Percentiles rank a stretch among this genome's conserved stretches.
phyloP scores from a whole-genome alignment of 2,888 invertebrate species.

The Magallana nippona region DNA sequence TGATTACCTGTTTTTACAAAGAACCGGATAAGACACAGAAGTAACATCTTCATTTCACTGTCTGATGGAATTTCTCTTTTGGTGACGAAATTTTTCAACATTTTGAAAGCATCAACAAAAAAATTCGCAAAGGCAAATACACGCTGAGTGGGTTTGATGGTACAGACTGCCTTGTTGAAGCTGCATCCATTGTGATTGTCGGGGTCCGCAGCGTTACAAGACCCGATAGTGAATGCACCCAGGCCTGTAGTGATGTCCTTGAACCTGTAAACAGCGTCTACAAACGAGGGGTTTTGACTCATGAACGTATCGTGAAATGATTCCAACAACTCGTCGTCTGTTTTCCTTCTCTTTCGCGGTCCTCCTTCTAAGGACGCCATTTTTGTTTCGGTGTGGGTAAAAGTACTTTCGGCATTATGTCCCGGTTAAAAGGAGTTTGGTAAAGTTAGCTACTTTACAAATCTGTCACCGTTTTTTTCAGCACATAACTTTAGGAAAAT shows the following conservation, averaged over 20 bases:
- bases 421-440: no score
- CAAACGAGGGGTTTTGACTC: neutral
- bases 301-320: neutral
- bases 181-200: conserved; percentile 31
- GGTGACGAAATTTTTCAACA: conserved; percentile 11
- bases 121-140: conserved; percentile 26
- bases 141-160: conserved; percentile 5
- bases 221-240: conserved; percentile 37
- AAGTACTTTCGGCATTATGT: no score
- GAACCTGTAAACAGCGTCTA: conserved; percentile 24
- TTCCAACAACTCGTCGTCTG: neutral
- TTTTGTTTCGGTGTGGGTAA: no score
- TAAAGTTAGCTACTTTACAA: no score
- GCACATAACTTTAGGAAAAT: no score
- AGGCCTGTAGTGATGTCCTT: conserved; percentile 8
- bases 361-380: no score
- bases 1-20: conserved; percentile 28
- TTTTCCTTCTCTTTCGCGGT: no score
- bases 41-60: neutral
- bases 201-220: conserved; percentile 40
- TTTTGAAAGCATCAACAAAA: conserved; percentile 28
- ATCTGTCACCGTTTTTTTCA: no score
- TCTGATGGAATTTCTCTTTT: conserved; percentile 1
- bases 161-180: conserved; percentile 38
- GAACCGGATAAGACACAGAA: conserved; percentile 1